phyloP scores from a whole-genome alignment of 2,888 invertebrate genomes.

The Troides aeacus region DNA sequence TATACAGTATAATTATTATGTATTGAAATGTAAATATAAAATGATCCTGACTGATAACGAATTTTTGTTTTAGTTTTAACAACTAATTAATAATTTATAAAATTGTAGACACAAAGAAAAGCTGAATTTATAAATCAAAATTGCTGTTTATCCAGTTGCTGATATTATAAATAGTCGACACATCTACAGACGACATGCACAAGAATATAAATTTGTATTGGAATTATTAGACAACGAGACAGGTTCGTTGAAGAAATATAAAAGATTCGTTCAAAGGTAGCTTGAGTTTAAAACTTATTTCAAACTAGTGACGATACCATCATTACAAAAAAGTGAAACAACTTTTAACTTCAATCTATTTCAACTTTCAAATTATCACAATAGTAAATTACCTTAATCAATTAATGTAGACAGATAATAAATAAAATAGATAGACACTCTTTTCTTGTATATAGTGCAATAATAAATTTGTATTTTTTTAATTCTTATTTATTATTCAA shows the following conservation, averaged over 20 bases:
- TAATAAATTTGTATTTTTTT: background rate
- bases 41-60: no score
- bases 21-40: no score
- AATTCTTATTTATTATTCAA: background rate
- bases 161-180: background rate
- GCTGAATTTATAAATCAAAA: no score
- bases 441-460: background rate
- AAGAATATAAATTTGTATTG: no score
- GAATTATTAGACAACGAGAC: no score
- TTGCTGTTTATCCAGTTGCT: no score
- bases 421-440: background rate
- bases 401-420: slow-evolving; percentile 2
- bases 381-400: background rate
- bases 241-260: background rate
- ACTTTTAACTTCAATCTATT: background rate
- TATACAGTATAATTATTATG: no score
- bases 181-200: background rate
- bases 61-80: no score
- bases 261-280: background rate
- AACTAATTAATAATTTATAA: no score
- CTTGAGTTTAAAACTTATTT: background rate
- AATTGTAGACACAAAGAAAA: no score
- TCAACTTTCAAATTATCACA: background rate
- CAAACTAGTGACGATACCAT: background rate
- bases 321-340: background rate